Conservation (phyloP, 2,113 vertebrate species). For the Erpornis zantholeuca region DNA sequence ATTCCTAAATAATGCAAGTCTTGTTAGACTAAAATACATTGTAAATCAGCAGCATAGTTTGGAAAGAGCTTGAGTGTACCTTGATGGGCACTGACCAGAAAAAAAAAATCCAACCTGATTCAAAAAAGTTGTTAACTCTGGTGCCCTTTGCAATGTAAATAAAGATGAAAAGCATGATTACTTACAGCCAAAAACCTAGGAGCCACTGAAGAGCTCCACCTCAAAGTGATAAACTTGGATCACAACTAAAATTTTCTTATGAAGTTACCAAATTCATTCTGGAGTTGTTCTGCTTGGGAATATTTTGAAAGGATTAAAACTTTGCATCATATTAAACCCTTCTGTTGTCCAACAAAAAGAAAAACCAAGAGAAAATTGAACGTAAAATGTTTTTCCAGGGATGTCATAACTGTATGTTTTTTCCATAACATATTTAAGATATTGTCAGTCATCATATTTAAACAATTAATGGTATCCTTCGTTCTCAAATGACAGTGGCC, state of each 20-base stretch:
- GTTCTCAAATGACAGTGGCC: neutral
- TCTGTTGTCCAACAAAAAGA: neutral
- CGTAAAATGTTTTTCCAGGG: neutral
- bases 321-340: neutral
- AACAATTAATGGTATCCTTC: neutral
- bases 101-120: neutral
- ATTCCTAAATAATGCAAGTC: neutral
- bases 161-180: neutral
- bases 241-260: neutral
- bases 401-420: neutral
- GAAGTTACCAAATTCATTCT: neutral
- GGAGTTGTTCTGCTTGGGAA: rapidly evolving
- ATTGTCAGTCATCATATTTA: neutral
- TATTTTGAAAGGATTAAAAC: neutral
- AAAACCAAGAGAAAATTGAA: neutral
- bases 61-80: neutral
- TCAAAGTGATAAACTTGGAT: neutral
- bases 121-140: neutral
- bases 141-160: neutral
- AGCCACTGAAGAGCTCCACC: neutral
- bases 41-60: neutral
- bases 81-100: neutral
- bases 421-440: neutral
- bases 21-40: neutral
- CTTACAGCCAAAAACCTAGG: neutral